A percentile compares a stretch with the other conserved stretches of the same genome.
phyloP scores from a whole-genome alignment of 2,797 vertebrate genomes.

The Microctenopoma steveboyesi region DNA sequence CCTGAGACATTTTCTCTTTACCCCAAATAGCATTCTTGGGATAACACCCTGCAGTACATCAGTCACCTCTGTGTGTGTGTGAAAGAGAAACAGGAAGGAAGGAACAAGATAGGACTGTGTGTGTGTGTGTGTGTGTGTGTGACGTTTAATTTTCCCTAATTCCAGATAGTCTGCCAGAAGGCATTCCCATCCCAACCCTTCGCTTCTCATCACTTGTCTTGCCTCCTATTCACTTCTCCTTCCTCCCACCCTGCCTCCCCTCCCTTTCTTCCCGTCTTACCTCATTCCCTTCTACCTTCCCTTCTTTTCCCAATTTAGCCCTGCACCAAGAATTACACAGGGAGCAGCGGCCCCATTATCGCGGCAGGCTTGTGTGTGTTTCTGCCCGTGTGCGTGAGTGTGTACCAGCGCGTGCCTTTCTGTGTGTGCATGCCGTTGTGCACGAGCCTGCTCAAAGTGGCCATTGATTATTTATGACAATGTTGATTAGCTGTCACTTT shows the following conservation, averaged over 20 bases:
- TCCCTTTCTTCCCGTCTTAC: conserved; percentile 56
- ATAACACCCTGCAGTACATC: conserved; percentile 63
- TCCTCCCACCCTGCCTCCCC: conserved; percentile 34
- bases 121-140: conserved; percentile 56
- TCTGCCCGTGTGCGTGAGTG: conserved; percentile 48
- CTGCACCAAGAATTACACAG: conserved; percentile 79
- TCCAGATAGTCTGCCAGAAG: conserved; percentile 84
- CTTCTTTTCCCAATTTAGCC: conserved; percentile 83
- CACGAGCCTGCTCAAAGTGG: conserved; percentile 76
- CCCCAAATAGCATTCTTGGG: conserved; percentile 66
- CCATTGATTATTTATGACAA: conserved; percentile 91
- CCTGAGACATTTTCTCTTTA: conserved; percentile 57
- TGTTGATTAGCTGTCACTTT: conserved; percentile 91
- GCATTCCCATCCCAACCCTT: conserved; percentile 75
- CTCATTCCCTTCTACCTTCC: conserved; percentile 67
- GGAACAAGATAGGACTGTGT: conserved; percentile 56
- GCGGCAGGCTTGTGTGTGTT: conserved; percentile 59
- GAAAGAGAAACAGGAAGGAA: conserved; percentile 47
- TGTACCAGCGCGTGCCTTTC: conserved; percentile 47
- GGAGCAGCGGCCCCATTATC: conserved; percentile 82
- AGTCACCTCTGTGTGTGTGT: conserved; percentile 39
- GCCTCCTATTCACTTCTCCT: conserved; percentile 45
- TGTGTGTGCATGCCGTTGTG: conserved; percentile 67
- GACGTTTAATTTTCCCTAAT: conserved; percentile 86
- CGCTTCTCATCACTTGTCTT: conserved; percentile 59